Evolutionary conservation across 2,888 invertebrate genomes (phyloP).

Genomic region (Nemurella pictetii): DNA sequence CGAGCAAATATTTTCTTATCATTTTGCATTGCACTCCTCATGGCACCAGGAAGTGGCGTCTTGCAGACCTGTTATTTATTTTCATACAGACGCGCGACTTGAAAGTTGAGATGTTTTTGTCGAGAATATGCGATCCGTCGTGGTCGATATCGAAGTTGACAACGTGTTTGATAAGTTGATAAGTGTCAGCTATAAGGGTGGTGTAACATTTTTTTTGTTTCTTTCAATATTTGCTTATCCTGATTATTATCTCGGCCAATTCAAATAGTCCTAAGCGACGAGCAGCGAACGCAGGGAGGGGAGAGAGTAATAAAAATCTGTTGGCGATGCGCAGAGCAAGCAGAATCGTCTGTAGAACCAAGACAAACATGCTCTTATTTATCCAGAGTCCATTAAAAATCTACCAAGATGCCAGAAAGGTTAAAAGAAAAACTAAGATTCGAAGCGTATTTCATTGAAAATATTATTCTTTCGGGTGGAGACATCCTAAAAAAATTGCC

Average conservation of each 20-base stretch:
- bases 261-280: not conserved
- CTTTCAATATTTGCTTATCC: slow-evolving; percentile 12
- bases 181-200: too few relatives aligned
- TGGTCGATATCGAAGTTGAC: not conserved
- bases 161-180: not conserved
- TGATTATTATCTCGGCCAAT: not conserved
- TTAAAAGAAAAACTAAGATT: too few relatives aligned
- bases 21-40: not conserved
- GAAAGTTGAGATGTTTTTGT: too few relatives aligned
- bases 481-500: too few relatives aligned
- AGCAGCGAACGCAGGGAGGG: slow-evolving; percentile 1
- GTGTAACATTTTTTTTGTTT: not conserved
- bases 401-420: too few relatives aligned
- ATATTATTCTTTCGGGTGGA: too few relatives aligned
- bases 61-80: not conserved
- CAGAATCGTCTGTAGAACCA: not conserved
- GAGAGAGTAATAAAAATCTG: slow-evolving; percentile 6
- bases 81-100: not conserved
- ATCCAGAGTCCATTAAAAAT: not conserved
- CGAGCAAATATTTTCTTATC: not conserved
- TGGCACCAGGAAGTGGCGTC: not conserved
- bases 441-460: too few relatives aligned
- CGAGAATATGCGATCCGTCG: not conserved
- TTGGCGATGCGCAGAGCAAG: not conserved
- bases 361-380: slow-evolving; percentile 1